These are phyloP conservation scores for Belonocnema kinseyi DNA, from an alignment of 1,140 invertebrate genomes.

Conservation along the genomic window DNA sequence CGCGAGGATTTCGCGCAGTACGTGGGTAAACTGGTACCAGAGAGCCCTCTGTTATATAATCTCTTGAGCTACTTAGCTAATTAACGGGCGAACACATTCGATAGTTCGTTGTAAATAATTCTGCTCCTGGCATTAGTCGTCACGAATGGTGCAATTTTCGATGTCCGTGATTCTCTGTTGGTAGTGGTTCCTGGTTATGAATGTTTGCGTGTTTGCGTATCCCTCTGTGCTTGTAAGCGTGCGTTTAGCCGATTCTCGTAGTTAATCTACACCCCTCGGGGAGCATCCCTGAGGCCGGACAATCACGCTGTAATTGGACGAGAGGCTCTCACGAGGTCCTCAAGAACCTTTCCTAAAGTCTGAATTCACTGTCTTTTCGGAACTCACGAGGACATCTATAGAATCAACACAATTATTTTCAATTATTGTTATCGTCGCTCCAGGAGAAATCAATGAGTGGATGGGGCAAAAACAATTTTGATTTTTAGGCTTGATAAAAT, in stretches of 20 bases:
- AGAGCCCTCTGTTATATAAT: constrained; percentile 1
- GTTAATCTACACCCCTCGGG: constrained; percentile 56
- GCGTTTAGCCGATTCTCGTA: constrained; percentile 43
- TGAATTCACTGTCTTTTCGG: constrained; percentile 9
- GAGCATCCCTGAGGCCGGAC: constrained; percentile 48
- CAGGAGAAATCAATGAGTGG: too few species aligned
- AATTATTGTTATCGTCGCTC: constrained; percentile 9
- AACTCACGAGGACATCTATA: neutral
- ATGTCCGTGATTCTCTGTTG: constrained; percentile 10
- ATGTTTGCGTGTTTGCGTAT: neutral
- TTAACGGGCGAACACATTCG: constrained; percentile 17
- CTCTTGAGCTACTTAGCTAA: constrained; percentile 29
- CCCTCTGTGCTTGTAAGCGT: constrained; percentile 28
- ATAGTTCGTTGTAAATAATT: constrained; percentile 28
- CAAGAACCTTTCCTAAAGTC: constrained; percentile 34
- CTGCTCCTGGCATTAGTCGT: neutral
- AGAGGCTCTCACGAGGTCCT: constrained; percentile 53
- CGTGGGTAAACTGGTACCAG: neutral
- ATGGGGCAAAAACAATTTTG: too few species aligned
- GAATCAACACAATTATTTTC: constrained; percentile 13
- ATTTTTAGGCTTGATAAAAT: too few species aligned
- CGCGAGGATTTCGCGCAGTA: neutral
- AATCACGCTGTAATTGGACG: constrained; percentile 66
- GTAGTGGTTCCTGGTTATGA: constrained; percentile 17
- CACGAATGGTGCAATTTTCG: neutral